A percentile compares a stretch with the other conserved stretches of the same genome.
Evolutionary conservation across 2,113 vertebrate species (phyloP).

Genomic region (Anguilla rostrata): DNA sequence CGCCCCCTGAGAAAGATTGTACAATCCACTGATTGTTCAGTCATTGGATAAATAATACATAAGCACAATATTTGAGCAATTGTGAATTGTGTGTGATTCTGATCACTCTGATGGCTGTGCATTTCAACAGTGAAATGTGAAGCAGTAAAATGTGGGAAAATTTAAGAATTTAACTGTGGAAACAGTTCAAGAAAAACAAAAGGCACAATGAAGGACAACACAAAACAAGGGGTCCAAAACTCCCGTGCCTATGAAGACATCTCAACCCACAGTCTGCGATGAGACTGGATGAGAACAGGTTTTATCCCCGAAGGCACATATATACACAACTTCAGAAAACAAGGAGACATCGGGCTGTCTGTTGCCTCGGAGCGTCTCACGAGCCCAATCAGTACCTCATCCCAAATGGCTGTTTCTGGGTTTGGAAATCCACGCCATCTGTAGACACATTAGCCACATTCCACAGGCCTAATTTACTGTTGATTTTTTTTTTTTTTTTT

Average conservation of each 20-base stretch:
- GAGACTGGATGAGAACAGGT: not conserved
- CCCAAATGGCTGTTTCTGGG: not conserved
- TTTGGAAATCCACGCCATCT: not conserved
- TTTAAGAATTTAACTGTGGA: too few relatives aligned
- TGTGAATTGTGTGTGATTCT: too few relatives aligned
- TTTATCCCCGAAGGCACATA: not conserved
- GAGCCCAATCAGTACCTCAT: not conserved
- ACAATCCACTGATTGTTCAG: too few relatives aligned
- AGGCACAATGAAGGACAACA: not conserved
- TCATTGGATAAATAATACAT: too few relatives aligned
- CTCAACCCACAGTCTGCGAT: not conserved
- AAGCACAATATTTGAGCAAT: too few relatives aligned
- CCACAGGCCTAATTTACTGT: not conserved
- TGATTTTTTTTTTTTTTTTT: not conserved
- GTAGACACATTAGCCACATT: not conserved
- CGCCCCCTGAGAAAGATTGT: too few relatives aligned
- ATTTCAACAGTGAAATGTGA: too few relatives aligned
- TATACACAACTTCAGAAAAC: not conserved
- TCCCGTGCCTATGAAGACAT: too few relatives aligned
- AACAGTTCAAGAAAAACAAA: too few relatives aligned
- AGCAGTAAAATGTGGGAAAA: too few relatives aligned
- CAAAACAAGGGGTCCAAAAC: not conserved
- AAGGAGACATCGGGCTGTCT: not conserved
- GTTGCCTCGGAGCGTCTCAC: not conserved
- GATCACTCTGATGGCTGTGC: too few relatives aligned